These are phyloP conservation scores for Epsilonema sp. DNA, from an alignment of 2,888 invertebrate genomes.

Conservation along the genomic window DNA sequence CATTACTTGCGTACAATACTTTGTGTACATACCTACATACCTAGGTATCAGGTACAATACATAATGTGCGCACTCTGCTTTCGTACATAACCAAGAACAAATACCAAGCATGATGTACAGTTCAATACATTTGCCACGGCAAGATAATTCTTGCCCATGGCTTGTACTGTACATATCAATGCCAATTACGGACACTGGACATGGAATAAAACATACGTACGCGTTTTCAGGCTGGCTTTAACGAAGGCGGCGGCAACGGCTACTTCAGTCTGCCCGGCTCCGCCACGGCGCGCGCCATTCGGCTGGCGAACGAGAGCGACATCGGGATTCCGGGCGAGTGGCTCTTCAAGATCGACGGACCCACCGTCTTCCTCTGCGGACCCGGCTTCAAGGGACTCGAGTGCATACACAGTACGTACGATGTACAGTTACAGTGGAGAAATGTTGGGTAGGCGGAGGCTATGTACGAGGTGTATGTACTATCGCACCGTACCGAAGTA, in stretches of 20 bases:
- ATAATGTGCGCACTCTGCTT: no score
- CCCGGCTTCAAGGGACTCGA: slow-evolving; percentile 27
- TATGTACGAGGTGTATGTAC: background rate
- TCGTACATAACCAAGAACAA: no score
- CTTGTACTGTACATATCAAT: no score
- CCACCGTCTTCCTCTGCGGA: slow-evolving; percentile 22
- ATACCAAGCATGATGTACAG: no score
- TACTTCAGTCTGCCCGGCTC: slow-evolving; percentile 23
- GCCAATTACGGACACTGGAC: no score
- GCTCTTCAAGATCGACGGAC: slow-evolving; percentile 23
- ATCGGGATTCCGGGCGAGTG: slow-evolving; percentile 29
- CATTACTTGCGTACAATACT: no score
- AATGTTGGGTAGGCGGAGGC: background rate
- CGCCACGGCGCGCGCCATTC: slow-evolving; percentile 17
- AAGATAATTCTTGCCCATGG: no score
- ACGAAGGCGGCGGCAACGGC: slow-evolving; percentile 9
- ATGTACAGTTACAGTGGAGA: no score
- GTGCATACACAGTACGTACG: slow-evolving; percentile 19
- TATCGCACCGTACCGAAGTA: no score
- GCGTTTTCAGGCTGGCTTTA: slow-evolving; percentile 14
- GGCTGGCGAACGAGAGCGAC: slow-evolving; percentile 22
- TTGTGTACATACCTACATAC: no score
- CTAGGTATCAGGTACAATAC: no score
- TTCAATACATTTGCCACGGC: no score
- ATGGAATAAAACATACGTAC: background rate